Conservation (phyloP, 1,140 invertebrate genomes). For the Conus betulinus region DNA sequence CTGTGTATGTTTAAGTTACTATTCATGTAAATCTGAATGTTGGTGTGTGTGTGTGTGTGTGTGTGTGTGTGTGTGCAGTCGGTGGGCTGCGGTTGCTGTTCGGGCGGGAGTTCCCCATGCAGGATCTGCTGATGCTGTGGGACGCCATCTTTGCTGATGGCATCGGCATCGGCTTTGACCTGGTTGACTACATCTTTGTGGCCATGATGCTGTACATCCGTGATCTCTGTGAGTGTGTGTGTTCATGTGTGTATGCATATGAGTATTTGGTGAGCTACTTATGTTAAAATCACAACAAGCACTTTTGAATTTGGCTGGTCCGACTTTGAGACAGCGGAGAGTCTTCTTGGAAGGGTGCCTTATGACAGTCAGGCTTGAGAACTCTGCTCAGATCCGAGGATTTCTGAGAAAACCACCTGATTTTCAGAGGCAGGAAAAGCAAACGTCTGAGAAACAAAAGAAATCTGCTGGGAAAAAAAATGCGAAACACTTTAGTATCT, state of each 20-base stretch:
- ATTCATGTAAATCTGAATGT: no score
- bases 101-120: conserved; percentile 86
- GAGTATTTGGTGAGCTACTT: no score
- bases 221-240: conserved; percentile 81
- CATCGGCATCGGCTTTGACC: conserved; percentile 81
- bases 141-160: conserved; percentile 87
- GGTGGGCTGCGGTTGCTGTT: conserved; percentile 88
- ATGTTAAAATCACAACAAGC: neutral
- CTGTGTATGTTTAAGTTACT: no score
- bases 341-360: neutral
- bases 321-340: neutral
- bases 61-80: conserved; percentile 77
- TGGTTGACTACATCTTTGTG: conserved; percentile 86
- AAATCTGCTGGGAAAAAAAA: no score
- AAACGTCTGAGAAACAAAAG: no score
- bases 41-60: no score
- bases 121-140: conserved; percentile 86
- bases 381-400: no score
- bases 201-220: conserved; percentile 86
- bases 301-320: neutral
- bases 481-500: no score
- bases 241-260: conserved; percentile 81
- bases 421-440: no score
- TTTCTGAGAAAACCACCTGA: no score
- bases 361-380: neutral